These are phyloP conservation scores for Hypselothyrea guttata DNA, from an alignment of 2,888 invertebrate species.

Conservation along the genomic window DNA sequence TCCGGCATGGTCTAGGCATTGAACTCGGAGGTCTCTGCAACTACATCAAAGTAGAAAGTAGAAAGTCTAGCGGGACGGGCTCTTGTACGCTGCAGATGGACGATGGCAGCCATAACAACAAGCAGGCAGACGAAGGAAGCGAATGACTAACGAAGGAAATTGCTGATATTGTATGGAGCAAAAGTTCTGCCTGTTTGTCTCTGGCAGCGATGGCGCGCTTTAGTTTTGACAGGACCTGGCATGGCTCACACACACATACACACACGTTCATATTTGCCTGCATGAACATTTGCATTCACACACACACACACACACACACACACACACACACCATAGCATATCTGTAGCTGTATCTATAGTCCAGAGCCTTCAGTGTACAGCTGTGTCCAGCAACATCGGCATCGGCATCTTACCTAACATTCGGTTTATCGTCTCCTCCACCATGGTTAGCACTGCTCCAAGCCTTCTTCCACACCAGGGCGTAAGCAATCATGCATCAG, in stretches of 20 bases:
- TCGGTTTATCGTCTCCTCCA: neutral
- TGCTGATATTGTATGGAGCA: constrained; percentile 74
- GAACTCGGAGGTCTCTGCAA: constrained; percentile 61
- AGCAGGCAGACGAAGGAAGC: constrained; percentile 67
- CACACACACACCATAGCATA: constrained; percentile 33
- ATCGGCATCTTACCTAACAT: constrained; percentile 5
- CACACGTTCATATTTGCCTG: constrained; percentile 32
- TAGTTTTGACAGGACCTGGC: constrained; percentile 70
- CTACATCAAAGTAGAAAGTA: constrained; percentile 74
- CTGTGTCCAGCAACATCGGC: constrained; percentile 3
- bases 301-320: constrained; percentile 42
- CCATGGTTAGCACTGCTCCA: neutral
- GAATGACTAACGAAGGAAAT: constrained; percentile 77
- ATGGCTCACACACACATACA: constrained; percentile 38
- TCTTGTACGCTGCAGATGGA: constrained; percentile 49
- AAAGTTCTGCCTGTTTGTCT: constrained; percentile 70
- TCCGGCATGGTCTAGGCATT: constrained; percentile 51
- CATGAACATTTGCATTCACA: constrained; percentile 16
- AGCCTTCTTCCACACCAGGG: neutral
- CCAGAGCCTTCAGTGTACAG: constrained; percentile 1
- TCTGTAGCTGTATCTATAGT: too few relatives aligned
- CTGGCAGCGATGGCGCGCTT: constrained; percentile 63
- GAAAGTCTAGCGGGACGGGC: constrained; percentile 65
- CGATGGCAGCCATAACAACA: constrained; percentile 55
- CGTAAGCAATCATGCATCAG: constrained; percentile 24